These are phyloP conservation scores for Eptatretus atami DNA, from an alignment of 2,797 vertebrate genomes.

Conservation along the genomic window DNA sequence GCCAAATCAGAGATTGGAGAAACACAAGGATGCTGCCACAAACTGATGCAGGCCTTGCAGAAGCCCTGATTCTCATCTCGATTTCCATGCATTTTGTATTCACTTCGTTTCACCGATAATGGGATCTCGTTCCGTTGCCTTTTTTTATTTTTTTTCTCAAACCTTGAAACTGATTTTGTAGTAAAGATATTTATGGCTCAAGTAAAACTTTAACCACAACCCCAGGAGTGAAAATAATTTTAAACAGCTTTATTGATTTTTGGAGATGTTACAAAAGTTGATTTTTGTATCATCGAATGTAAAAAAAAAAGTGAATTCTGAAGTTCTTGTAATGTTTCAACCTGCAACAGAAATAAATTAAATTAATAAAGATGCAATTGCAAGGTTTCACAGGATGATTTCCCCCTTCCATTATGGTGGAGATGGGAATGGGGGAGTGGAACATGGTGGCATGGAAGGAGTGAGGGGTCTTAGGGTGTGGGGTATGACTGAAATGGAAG, in stretches of 20 bases:
- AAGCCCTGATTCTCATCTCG: constrained; percentile 8
- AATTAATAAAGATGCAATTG: neutral
- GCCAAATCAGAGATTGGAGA: constrained; percentile 34
- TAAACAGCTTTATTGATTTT: too few relatives aligned
- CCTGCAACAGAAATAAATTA: constrained; percentile 14
- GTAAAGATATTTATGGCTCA: too few relatives aligned
- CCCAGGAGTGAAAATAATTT: too few relatives aligned
- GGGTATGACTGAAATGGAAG: neutral
- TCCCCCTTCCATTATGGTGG: too few relatives aligned
- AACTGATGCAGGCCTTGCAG: constrained; percentile 32
- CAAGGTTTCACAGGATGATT: too few relatives aligned
- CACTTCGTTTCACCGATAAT: neutral
- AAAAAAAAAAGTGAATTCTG: constrained; percentile 10
- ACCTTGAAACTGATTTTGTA: too few relatives aligned
- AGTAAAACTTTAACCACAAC: too few relatives aligned
- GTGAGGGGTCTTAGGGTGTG: too few relatives aligned
- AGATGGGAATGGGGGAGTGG: neutral
- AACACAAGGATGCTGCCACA: constrained; percentile 35
- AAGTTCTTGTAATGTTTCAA: constrained; percentile 40
- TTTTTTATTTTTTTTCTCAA: too few relatives aligned
- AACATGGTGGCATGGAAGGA: neutral
- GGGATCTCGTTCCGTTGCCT: too few relatives aligned
- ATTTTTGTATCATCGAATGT: too few relatives aligned
- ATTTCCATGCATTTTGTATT: constrained; percentile 17
- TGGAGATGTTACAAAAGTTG: too few relatives aligned